These are phyloP conservation scores for Temnothorax longispinosus DNA, from an alignment of 1,140 invertebrate genomes.

Conservation along the genomic window DNA sequence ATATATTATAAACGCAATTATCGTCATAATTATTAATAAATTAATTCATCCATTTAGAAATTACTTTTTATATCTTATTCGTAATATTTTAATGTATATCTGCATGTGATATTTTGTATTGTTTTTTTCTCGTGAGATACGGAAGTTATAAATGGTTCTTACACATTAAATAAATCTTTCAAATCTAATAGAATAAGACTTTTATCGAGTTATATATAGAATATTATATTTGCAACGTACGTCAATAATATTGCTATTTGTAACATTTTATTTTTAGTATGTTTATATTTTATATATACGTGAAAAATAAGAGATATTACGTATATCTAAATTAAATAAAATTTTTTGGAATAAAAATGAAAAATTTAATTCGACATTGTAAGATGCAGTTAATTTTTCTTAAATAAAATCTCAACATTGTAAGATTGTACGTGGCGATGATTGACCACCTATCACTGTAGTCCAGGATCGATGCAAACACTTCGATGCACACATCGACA, in stretches of 20 bases:
- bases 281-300: background rate
- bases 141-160: background rate
- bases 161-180: background rate
- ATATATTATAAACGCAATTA: background rate
- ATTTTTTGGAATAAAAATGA: background rate
- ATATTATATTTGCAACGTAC: background rate
- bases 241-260: background rate
- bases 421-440: background rate
- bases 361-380: background rate
- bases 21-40: background rate
- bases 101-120: background rate
- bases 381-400: background rate
- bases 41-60: background rate
- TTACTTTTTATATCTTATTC: constrained; percentile 5
- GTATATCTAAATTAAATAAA: constrained; percentile 5
- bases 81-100: background rate
- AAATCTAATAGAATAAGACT: background rate
- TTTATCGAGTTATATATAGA: background rate
- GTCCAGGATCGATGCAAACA: constrained; percentile 53
- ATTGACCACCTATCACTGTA: background rate
- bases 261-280: background rate
- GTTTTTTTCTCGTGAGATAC: background rate
- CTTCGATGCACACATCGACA: constrained; percentile 57
- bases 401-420: background rate
- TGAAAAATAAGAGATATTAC: background rate